Evolutionary conservation across 2,888 invertebrate species (phyloP), one percentile per base, ranked within the genome.

Genomic region (Hypercompe scribonia): DNA sequence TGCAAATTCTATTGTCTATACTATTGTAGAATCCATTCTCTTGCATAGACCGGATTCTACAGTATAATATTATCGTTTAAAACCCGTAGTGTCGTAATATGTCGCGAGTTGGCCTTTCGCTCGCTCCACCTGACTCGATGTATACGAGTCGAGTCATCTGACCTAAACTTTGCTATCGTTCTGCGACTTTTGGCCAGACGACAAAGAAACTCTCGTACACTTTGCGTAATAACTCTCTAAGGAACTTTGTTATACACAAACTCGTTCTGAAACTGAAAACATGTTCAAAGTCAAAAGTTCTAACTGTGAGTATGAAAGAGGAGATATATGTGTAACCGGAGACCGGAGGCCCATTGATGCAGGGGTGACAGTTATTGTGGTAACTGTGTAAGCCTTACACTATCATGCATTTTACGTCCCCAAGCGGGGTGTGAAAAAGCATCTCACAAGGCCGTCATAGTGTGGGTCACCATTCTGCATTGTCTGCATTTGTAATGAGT

Each of bases 21-120:
- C 31, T 61, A 61, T 61, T 61, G 15, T 61, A 61, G 58, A 61
- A 61, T 31, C 58, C 58, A 61, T 28, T 61, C 58, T 61, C 58
- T 61, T 46, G 66, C 42, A 66, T 31, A 42, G 28, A 33, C 66
- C 42, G 31, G 28, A 66, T 66, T 42, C 42, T 66, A 66, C 21
- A 46, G 31, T 31, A 74, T 77, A 61, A 77, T 64, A 65, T 72
- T 65, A 69, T 71, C 78, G 34, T 67, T 68, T 72, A 36, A 54
- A 63, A 58, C 66, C 75, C 61, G 69, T 71, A 77, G 73, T 88
- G 81, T 83, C 82, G 88, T 86, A 89, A 89, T 81, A 76, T 81
- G 81, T 82, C 85, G 79, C 86, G 83, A 82, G 86, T 87, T 87
- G 81, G 82, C 90, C 90, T 90, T 90, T 90, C 90, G 86, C 90